phyloP scores from a whole-genome alignment of 1,140 invertebrate genomes.

The Oryctes rhinoceros region DNA sequence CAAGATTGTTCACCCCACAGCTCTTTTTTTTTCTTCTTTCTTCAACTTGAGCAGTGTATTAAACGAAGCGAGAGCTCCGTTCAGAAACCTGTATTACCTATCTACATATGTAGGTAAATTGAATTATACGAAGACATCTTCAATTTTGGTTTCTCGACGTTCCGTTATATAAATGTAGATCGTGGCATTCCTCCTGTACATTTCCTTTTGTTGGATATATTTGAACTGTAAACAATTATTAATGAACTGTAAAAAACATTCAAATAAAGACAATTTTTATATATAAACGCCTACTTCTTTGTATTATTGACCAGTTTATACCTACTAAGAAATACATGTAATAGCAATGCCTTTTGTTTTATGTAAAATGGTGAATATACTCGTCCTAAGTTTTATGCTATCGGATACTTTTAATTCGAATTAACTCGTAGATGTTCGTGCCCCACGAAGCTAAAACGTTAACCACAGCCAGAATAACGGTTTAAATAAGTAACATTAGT shows the following conservation, averaged over 20 bases:
- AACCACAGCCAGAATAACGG: too few species aligned
- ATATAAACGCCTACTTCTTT: not conserved
- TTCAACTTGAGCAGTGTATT: not conserved
- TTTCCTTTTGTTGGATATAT: not conserved
- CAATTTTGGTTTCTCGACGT: not conserved
- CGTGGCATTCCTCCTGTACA: not conserved
- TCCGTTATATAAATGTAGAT: not conserved
- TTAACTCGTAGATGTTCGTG: too few species aligned
- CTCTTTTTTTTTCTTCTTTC: not conserved
- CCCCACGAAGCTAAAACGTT: too few species aligned
- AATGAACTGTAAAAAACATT: not conserved
- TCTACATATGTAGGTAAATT: too few species aligned
- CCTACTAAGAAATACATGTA: too few species aligned
- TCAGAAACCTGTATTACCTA: not conserved
- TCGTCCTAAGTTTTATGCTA: too few species aligned
- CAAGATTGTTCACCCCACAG: not conserved
- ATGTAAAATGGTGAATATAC: too few species aligned
- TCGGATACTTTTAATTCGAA: too few species aligned
- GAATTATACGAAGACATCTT: not conserved
- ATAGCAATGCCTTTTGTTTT: too few species aligned
- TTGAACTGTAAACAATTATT: not conserved
- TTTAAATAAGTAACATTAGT: too few species aligned
- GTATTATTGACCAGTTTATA: too few species aligned
- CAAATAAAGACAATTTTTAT: not conserved
- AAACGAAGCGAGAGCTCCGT: not conserved